Evolutionary conservation across 2,113 vertebrate species (phyloP).

Genomic region (Microtus richardsoni): DNA sequence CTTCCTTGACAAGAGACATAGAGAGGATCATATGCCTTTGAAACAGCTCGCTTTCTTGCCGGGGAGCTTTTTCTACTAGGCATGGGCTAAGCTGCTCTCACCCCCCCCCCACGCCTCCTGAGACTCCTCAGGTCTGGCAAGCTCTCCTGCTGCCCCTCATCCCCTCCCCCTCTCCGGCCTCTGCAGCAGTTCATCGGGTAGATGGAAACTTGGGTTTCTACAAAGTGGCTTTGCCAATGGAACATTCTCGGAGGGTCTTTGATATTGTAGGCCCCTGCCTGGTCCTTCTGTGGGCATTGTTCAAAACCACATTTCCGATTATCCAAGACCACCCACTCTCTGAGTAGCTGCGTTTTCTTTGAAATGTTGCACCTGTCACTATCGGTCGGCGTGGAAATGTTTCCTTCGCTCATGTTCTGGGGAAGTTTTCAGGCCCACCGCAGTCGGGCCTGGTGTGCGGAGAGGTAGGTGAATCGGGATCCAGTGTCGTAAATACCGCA

Average conservation of each 20-base stretch:
- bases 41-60: not conserved
- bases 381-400: not conserved
- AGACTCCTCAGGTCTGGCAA: not conserved
- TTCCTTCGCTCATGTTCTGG: not conserved
- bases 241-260: not conserved
- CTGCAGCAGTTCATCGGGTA: not conserved
- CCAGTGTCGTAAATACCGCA: not conserved
- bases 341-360: not conserved
- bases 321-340: not conserved
- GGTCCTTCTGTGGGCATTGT: not conserved
- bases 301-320: not conserved
- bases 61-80: not conserved
- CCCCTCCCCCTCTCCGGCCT: not conserved
- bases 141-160: not conserved
- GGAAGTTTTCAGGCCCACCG: not conserved
- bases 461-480: not conserved
- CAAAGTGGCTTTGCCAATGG: not conserved
- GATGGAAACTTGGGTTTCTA: not conserved
- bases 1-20: not conserved
- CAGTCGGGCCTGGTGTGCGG: not conserved
- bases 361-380: not conserved
- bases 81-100: not conserved
- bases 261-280: not conserved
- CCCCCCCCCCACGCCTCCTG: accelerated
- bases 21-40: not conserved